Base-by-base conservation (phyloP, 2,113 vertebrate genomes). In the Callocephalon fimbriatum region DNA sequence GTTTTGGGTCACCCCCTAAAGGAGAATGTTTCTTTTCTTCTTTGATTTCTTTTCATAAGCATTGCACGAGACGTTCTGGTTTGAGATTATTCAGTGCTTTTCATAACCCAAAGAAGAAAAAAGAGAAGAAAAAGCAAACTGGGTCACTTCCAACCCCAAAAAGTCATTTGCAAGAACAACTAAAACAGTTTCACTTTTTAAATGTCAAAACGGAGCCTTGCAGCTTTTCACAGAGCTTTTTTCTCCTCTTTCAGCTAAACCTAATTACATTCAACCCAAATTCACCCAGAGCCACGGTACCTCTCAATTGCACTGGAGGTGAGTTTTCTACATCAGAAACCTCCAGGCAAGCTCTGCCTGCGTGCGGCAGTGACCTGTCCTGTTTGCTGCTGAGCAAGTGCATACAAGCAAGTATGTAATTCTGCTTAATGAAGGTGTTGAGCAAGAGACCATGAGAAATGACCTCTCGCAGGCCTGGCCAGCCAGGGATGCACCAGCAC, bases 41-140 rank as follows among this genome's bases (percentile, higher is more conserved):
- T 94, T 81, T 80, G 54, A 88, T 91, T 91, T 84, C 51, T 95
- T 92, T 94, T 77, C 32, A 27, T 67, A 72, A 58, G 47, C 1
- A 1, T 75, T 61, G 47, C 65, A 68, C 0, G 7, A 95, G 37
- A 87, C 38, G 21, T 67, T 82, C 80, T 79, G 44, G 47, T 76
- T 93, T 90, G 51, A 84, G 70, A 91, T 72, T 89, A 96, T 89
- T 94, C 91, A 81, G 73, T 75, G 54, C 56, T 96, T 89, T 89
- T 81, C 27, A 51, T 81, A 70, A 89, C 61, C 75, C 5, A n/a
- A n/a, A 12, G 16, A 80, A 54, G 4, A 68, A 65, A 29, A 87
- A 83, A 44, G 6, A 48, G 88, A 66, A 73, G 9, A 35, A 80
- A 88, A 86, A 62, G 38, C 9, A 82, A 95, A 94, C 38, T 88